Evolutionary conservation across 2,797 vertebrate genomes (phyloP).

Genomic region (Cetoscarus ocellatus): DNA sequence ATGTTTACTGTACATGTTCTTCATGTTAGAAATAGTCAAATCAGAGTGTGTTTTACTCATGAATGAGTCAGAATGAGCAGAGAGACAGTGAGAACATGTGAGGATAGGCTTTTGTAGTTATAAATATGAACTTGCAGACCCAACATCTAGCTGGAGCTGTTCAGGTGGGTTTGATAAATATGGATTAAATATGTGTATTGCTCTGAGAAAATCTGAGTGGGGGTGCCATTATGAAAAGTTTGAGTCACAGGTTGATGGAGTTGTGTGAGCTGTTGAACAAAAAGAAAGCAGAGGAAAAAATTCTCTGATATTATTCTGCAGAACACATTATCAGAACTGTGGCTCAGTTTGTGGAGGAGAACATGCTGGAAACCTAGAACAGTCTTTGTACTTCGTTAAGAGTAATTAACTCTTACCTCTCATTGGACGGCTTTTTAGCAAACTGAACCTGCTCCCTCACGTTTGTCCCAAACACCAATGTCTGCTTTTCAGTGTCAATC

Average conservation of each 20-base stretch:
- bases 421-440: constrained; percentile 31
- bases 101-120: no score
- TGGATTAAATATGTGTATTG: constrained; percentile 38
- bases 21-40: not conserved
- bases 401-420: constrained; percentile 33
- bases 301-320: no score
- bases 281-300: not conserved
- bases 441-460: constrained; percentile 88
- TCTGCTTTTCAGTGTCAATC: constrained; percentile 90
- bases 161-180: no score
- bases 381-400: no score
- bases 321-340: no score
- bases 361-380: no score
- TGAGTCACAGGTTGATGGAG: constrained; percentile 27
- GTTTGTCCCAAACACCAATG: constrained; percentile 85
- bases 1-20: no score
- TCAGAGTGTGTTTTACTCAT: not conserved
- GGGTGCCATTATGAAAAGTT: not conserved
- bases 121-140: no score
- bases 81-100: not conserved
- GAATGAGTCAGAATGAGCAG: not conserved
- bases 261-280: constrained; percentile 28
- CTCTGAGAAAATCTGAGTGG: constrained; percentile 24
- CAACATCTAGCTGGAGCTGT: constrained; percentile 16
- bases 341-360: no score